Conservation (phyloP, 2,113 vertebrate genomes). For the Grammomys surdaster region DNA sequence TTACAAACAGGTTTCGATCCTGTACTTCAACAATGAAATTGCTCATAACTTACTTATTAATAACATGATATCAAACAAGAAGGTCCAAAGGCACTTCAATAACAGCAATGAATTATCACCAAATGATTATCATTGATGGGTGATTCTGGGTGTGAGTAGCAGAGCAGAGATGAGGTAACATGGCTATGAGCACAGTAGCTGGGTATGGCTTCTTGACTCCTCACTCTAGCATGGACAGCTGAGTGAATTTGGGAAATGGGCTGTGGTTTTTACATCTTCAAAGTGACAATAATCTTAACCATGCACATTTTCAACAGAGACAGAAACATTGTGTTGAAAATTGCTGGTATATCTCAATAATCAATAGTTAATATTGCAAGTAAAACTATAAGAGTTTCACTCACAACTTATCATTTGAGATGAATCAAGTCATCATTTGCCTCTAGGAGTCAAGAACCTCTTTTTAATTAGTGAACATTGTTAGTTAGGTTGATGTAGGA, state of each 20-base stretch:
- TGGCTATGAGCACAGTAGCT: background rate
- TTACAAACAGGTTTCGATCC: background rate
- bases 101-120: background rate
- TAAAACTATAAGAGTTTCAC: background rate
- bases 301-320: background rate
- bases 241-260: background rate
- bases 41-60: constrained; percentile 26
- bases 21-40: background rate
- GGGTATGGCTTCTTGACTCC: background rate
- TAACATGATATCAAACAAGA: background rate
- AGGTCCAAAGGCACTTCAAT: background rate
- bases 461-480: background rate
- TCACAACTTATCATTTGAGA: background rate
- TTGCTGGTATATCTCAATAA: background rate
- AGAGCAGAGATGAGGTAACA: background rate
- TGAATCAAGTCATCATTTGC: background rate
- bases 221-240: background rate
- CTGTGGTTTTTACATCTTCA: background rate
- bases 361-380: background rate
- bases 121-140: background rate
- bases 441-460: background rate
- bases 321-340: constrained; percentile 14
- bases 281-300: background rate
- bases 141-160: background rate
- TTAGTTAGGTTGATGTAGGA: background rate